Conservation (phyloP, 2,113 vertebrate species). For the Penelope pileata region DNA sequence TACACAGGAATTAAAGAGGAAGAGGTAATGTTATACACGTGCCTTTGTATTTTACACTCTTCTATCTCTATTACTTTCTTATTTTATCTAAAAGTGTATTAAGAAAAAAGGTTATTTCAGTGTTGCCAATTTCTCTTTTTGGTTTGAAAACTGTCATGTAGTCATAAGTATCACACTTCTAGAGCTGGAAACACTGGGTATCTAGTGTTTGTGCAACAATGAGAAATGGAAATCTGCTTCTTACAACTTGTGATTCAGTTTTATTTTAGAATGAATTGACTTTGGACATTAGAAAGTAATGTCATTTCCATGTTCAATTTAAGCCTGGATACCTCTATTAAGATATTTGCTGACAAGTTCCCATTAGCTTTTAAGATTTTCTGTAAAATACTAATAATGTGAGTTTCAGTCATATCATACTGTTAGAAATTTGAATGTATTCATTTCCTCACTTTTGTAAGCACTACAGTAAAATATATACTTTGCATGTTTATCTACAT, state of each 20-base stretch:
- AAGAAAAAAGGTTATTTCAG: neutral
- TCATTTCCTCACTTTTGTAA: neutral
- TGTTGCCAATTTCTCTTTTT: neutral
- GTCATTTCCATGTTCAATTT: neutral
- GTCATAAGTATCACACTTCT: neutral
- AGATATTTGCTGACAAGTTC: neutral
- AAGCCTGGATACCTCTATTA: neutral
- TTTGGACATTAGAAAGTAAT: neutral
- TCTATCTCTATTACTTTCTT: neutral
- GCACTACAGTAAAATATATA: neutral
- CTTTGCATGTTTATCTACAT: neutral
- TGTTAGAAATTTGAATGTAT: neutral
- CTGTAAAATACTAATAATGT: neutral
- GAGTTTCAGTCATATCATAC: neutral
- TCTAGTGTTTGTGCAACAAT: neutral
- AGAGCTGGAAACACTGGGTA: neutral
- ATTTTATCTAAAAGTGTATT: neutral
- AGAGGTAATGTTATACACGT: slow-evolving; percentile 80
- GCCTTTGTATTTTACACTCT: neutral
- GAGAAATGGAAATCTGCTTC: neutral
- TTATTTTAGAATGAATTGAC: neutral
- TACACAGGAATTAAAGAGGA: slow-evolving; percentile 88
- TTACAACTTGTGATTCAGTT: neutral
- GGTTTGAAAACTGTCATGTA: neutral
- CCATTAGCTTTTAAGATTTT: neutral